Base-by-base conservation (phyloP, 2,888 invertebrate species). In the Lacanobia oleracea region DNA sequence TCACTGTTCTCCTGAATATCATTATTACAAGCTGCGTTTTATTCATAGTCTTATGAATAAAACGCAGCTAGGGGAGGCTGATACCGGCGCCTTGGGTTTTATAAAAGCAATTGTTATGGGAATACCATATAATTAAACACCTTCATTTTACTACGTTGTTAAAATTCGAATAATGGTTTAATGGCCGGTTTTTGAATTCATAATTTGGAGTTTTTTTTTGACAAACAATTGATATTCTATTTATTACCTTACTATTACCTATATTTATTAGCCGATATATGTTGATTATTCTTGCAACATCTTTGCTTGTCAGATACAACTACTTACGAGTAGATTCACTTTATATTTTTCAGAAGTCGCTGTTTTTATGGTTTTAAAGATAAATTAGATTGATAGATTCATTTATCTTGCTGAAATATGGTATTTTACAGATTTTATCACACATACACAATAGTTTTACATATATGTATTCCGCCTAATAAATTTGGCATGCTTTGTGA, bases 1-100 rank as follows among this genome's bases (percentile, higher is more conserved):
- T 79, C 76, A 82, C 50, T 64, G 64, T 74, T 82, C 71, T 70
- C 74, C 66, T 45, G 75, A 79, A 76, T 74, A 69, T 72, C 61
- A 68, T 83, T 82, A 70, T 67, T 63, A 66, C 51, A 68, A 66
- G 54, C 61, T 57, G n/a, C 56, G 40, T 63, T 75, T 68, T 74
- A 70, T 73, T 69, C 33, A 40, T 45, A 18, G 57, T n/a, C 67
- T 57, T 40, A 75, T 48, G 14, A 21, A 12, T n/a, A n/a, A n/a
- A n/a, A n/a, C n/a, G n/a, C n/a, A n/a, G n/a, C n/a, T n/a, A n/a
- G n/a, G n/a, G n/a, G n/a, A n/a, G n/a, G n/a, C n/a, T n/a, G n/a
- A n/a, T n/a, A n/a, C n/a, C n/a, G n/a, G n/a, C n/a, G n/a, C n/a
- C n/a, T n/a, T n/a, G n/a, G n/a, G n/a, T n/a, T n/a, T n/a, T n/a